Base-by-base conservation (phyloP, 2,113 vertebrate genomes). In the Cercocebus atys region DNA sequence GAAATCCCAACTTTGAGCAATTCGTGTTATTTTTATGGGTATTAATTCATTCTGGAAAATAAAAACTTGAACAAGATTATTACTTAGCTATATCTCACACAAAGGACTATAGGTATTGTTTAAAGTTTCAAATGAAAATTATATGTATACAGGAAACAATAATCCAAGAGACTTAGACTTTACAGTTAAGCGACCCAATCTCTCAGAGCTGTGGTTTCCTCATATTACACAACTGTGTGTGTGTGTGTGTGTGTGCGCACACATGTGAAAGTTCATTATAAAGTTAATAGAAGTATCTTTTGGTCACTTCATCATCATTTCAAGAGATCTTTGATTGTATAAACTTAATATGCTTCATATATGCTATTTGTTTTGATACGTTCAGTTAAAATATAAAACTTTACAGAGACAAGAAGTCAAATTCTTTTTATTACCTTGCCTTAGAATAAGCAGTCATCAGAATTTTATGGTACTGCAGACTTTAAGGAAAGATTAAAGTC, bases 111-210 rank as follows among this genome's bases (percentile, higher is more conserved):
- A 55, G 27, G 64, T 73, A 35, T 80, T 81, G 4, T 64, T 64
- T 45, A 75, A 86, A 20, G 3, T 80, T 40, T 88, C 73, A 61
- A 27, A 35, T 57, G 7, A 47, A 52, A 92, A 90, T 22, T 40
- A 11, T 8, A 38, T 25, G 14, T 47, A 13, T 17, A 43, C 1
- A 84, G 43, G 11, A 91, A 75, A 35, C 6, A 14, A 20, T 43
- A 32, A 81, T 22, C 11, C 38, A 35, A 95, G 66, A 93, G 2
- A 89, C 10, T 57, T 35, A n/a, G 61, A 66, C 35, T 81, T 66
- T 5, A 79, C 2, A 43, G 72, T 14, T 17, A 10, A 61, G 5
- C 1, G 0, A 47, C 23, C 20, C 27, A 35, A 18, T 30, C 5
- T 40, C 43, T 78, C 2, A 61, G 10, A 52, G 27, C 20, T n/a